phyloP scores from a whole-genome alignment of 2,888 invertebrate species.

The Drosophila peninsularis region DNA sequence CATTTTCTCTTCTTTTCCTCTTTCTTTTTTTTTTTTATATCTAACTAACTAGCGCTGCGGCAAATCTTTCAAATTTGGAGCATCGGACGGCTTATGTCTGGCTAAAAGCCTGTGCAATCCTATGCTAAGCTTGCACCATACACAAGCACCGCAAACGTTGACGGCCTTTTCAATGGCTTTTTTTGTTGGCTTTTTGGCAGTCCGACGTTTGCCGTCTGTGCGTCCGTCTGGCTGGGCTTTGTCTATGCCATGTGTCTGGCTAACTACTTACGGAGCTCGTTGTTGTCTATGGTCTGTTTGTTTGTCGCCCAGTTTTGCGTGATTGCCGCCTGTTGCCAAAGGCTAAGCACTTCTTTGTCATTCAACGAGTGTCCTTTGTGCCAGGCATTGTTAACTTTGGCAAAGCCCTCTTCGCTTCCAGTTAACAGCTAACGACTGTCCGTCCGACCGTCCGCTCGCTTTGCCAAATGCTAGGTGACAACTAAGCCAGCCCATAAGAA shows the following conservation, averaged over 20 bases:
- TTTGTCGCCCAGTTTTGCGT: constrained; percentile 54
- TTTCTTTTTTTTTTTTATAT: not conserved
- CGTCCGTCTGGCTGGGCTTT: not conserved
- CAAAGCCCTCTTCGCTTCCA: constrained; percentile 8
- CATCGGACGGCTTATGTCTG: not conserved
- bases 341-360: constrained; percentile 79
- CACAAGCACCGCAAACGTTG: constrained; percentile 27
- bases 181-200: constrained; percentile 15
- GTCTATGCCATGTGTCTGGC: constrained; percentile 18
- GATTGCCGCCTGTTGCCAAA: constrained; percentile 80
- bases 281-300: constrained; percentile 31
- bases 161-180: constrained; percentile 20
- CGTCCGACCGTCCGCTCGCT: not conserved
- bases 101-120: constrained; percentile 58
- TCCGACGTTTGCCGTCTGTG: not conserved
- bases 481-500: not conserved
- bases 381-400: constrained; percentile 59
- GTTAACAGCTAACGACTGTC: constrained; percentile 39
- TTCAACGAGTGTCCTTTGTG: constrained; percentile 79
- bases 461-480: constrained; percentile 2
- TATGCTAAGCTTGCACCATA: constrained; percentile 55
- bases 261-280: constrained; percentile 37
- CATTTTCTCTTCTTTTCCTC: not conserved
- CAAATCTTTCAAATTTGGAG: constrained; percentile 16
- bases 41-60: not conserved